Evolutionary conservation across 2,113 vertebrate genomes (phyloP), one percentile per base, ranked within the genome.

Genomic region (Piaya cayana): DNA sequence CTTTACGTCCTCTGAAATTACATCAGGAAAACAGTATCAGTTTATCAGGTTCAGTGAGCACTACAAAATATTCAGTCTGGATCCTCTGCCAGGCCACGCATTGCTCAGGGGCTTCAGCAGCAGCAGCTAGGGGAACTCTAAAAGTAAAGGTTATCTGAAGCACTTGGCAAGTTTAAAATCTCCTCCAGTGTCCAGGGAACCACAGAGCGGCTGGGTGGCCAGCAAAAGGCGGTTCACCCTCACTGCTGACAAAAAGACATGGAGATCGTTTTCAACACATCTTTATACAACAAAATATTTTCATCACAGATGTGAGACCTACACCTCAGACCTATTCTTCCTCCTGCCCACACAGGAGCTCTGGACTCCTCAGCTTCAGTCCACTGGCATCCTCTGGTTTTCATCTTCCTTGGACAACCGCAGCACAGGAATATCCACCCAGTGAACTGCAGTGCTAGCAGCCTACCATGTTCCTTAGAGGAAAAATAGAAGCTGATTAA

Each of bases 211-310:
- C 37, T 21, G 4, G 3, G 26, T 70, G 52, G 17, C 62, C 81
- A 60, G 32, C 52, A 60, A 8, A 50, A 37, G 6, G 32, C 1
- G 9, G 70, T n/a, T 56, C 32, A 59, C 37, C 29, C 19, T 15
- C 50, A 0, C 0, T 3, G 23, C 45, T 75, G 63, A 29, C 42
- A 25, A 14, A 52, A 15, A 55, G 11, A 15, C 2, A 0, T 0
- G 15, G 45, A 32, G 34, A 34, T 4, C 10, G 39, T 25, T 27
- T 70, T n/a, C 1, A 2, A 22, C 13, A 22, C 0, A 0, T 55
- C 84, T 83, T 71, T 11, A 37, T 21, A 52, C 0, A 75, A 23
- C 23, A 21, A 53, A 84, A 32, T 4, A 6, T 13, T 71, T 32
- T 53, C 62, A 22, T 0, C 58, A 22, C 0, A 39, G 39, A 49